Base-by-base conservation (phyloP, 1,140 invertebrate genomes). In the Pogonognathellus flavescens region DNA sequence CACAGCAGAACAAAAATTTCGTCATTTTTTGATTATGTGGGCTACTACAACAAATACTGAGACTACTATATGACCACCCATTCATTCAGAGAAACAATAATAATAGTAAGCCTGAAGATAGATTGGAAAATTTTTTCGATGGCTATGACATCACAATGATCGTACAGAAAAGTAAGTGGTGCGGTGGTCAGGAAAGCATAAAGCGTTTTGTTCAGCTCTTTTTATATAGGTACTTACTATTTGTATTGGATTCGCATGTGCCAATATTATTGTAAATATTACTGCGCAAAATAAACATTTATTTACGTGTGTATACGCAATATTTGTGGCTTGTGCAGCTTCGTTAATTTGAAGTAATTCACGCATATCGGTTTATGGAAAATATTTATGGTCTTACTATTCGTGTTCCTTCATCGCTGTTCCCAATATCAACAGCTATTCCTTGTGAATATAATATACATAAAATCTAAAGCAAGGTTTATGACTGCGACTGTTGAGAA, bases 131-230 rank as follows among this genome's bases (percentile, higher is more conserved):
- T 4, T 0, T 6, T 18, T 11, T 5, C 11, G 57, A 59, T 18
- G 18, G 18, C n/a, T 20, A 7, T 60, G 59, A 16, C 66, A 70
- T 41, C 9, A 14, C 31, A 25, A 16, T 14, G 14, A 13, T 13
- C 14, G 13, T 1, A 70, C 66, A 70, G 8, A 22, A 25, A 13
- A 57, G 7, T 53, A 16, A 16, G n/a, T 59, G 57, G 57, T 22
- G 20, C 31, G 31, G 70, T 50, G 70, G 70, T 76, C 70, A 76
- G 70, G 70, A 76, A 76, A 76, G 70, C 70, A 76, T 76, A 76
- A 76, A 76, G 70, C 70, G 70, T 76, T 49, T 14, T 31, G 25
- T 66, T 66, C 11, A 20, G 20, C 25, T 55, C 11, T 55, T 55
- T 55, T 41, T 41, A 41, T 41, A 6, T 6, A 41, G 2, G 9